phyloP scores from a whole-genome alignment of 2,113 vertebrate species.

The Apistogramma diplotaenia region DNA sequence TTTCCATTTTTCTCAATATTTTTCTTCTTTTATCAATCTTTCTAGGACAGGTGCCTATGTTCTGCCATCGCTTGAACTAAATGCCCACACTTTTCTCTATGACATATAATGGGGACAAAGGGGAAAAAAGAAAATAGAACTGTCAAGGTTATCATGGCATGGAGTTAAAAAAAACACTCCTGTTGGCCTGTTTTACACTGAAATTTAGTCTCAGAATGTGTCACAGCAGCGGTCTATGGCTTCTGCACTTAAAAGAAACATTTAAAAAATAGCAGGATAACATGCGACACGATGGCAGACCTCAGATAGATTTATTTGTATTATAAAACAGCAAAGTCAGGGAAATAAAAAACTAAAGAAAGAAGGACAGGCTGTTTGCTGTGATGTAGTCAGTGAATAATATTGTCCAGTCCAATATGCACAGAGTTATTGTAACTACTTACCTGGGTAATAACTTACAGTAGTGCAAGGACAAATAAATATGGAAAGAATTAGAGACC shows the following conservation, averaged over 20 bases:
- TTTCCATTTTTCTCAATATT: background rate
- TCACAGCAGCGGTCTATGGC: slow-evolving; percentile 4
- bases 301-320: background rate
- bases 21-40: background rate
- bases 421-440: slow-evolving; percentile 1
- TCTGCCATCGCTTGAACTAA: background rate
- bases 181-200: slow-evolving; percentile 45
- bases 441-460: slow-evolving; percentile 51
- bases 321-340: background rate
- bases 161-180: background rate
- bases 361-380: background rate
- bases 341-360: background rate
- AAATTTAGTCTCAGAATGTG: slow-evolving; percentile 39
- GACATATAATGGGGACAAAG: slow-evolving; percentile 28
- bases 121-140: slow-evolving; percentile 40
- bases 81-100: slow-evolving; percentile 13
- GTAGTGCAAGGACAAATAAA: slow-evolving; percentile 50
- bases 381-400: background rate
- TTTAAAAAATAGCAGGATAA: slow-evolving; percentile 42
- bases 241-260: slow-evolving; percentile 21
- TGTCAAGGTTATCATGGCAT: slow-evolving; percentile 51
- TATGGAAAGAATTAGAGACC: slow-evolving; percentile 15
- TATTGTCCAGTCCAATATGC: background rate
- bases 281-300: background rate
- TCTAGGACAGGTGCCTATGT: background rate